Evolutionary conservation across 2,113 vertebrate species (phyloP), one percentile per base, ranked within the genome.

Genomic region (Brevimyrus niger): DNA sequence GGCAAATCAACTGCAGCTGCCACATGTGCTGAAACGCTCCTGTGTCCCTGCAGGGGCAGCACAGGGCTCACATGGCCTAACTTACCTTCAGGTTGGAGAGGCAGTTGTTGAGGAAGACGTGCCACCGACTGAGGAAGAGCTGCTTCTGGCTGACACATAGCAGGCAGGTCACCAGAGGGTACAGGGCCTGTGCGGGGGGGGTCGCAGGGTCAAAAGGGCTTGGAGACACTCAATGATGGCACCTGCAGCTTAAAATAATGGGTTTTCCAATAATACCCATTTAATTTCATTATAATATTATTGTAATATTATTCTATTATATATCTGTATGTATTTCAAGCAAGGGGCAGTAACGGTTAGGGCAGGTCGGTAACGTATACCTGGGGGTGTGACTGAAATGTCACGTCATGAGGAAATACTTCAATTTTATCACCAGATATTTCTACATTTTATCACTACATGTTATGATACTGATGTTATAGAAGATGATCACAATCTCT

Each of bases 61-160:
- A 23, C 35, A 55, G 38, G 82, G 31, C 6, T 15, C 35, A 35
- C n/a, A 35, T 44, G 35, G 17, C 27, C 31, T 92, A 38, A 48
- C 95, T 38, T 90, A 99, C 98, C 97, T 99, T 99, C 88, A 99
- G 98, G 94, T 99, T 99, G 91, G 98, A 99, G 83, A 99, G 95
- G 93, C 98, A 99, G 96, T 99, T 99, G 96, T 98, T 99, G 94
- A 99, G 97, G 94, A 99, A 99, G 94, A 99, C 91, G 93, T 99
- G 97, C 98, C 98, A 99, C 92, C 98, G 96, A 94, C 97, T 98
- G 91, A 99, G 95, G 92, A 99, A 99, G 92, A 99, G 97, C 92
- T 97, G 98, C 94, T 99, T 99, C 95, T 99, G 98, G 95, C 98
- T 99, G 95, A 99, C 98, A 91, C 98, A 99, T 90, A 99, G 97